Conservation (phyloP, 2,113 vertebrate genomes). For the Anhinga anhinga region DNA sequence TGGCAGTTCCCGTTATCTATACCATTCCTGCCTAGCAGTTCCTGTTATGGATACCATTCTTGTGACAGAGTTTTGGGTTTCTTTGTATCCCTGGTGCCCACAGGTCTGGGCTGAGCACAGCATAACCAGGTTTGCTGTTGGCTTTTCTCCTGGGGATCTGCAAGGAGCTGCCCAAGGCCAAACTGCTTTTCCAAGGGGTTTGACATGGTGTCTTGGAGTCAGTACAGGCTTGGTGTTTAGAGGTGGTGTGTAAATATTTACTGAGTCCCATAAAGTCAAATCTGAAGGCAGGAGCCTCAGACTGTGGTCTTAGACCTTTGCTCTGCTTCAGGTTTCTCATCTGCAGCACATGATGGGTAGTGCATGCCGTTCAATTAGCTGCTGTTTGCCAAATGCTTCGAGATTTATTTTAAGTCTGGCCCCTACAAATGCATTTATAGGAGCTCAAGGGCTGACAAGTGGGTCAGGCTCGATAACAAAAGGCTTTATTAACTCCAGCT, state of each 20-base stretch:
- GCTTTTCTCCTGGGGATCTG: not conserved
- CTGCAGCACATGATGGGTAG: not conserved
- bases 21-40: too few relatives aligned
- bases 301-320: not conserved
- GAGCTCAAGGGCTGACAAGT: conserved; percentile 24
- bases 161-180: not conserved
- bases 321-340: not conserved
- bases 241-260: not conserved
- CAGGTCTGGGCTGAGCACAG: not conserved
- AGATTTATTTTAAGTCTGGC: conserved; percentile 31
- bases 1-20: too few relatives aligned
- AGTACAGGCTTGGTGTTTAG: not conserved
- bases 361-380: not conserved
- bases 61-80: too few relatives aligned
- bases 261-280: not conserved
- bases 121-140: not conserved
- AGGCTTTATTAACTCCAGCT: not conserved
- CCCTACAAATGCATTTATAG: not conserved
- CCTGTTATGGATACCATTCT: too few relatives aligned
- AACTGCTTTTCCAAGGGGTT: fast-evolving
- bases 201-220: not conserved
- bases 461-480: conserved; percentile 32
- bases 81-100: not conserved
- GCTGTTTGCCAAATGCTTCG: not conserved
- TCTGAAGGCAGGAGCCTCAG: not conserved